Evolutionary conservation across 2,888 invertebrate species (phyloP).

Genomic region (Ochropleura plecta): DNA sequence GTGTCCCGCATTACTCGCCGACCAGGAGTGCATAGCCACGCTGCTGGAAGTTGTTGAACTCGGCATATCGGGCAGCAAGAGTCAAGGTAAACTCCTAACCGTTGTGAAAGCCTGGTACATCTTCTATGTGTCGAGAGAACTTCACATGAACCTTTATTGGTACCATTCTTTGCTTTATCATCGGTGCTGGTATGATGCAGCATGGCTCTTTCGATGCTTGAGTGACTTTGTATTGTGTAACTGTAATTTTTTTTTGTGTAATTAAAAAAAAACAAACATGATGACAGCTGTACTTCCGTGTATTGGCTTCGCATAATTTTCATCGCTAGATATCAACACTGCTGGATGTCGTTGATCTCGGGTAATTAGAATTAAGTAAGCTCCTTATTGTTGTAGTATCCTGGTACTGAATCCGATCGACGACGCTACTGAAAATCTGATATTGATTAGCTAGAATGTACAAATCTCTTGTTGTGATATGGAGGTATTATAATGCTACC

Average conservation of each 20-base stretch:
- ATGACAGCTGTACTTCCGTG: too few relatives aligned
- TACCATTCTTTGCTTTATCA: background rate
- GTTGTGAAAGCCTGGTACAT: constrained; percentile 16
- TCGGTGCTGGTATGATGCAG: background rate
- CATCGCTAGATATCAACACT: constrained; percentile 90
- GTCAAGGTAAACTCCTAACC: constrained; percentile 87
- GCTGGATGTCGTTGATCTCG: constrained; percentile 99
- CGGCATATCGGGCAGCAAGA: constrained; percentile 98
- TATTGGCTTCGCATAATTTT: background rate
- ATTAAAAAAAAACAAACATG: too few relatives aligned
- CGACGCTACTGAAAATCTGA: background rate
- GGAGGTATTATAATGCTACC: background rate
- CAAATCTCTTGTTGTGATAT: background rate
- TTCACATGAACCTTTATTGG: background rate
- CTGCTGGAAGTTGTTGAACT: constrained; percentile 99
- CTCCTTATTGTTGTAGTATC: background rate
- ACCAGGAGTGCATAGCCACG: constrained; percentile 97
- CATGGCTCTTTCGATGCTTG: background rate
- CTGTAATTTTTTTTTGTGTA: too few relatives aligned
- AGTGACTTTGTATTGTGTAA: background rate
- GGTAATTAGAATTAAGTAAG: constrained; percentile 95
- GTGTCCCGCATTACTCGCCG: constrained; percentile 96
- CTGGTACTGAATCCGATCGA: background rate
- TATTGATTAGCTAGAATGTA: background rate
- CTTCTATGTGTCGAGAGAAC: background rate